Base-by-base conservation (phyloP, 2,797 vertebrate genomes). In the Lepus oiostolus region DNA sequence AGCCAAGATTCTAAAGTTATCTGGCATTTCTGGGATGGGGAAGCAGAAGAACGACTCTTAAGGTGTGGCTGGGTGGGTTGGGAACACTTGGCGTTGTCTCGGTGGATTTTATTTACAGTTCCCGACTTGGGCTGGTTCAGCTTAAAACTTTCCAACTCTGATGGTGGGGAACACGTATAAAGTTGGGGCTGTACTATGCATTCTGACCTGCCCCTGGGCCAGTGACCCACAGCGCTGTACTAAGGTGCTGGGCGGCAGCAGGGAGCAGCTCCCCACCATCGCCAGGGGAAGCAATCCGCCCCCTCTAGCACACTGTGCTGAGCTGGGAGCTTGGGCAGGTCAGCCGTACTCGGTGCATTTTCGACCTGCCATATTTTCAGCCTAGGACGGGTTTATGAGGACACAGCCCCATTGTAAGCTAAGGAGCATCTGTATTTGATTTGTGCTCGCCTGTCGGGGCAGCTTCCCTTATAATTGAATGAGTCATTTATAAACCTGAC, bases 401-500 rank as follows among this genome's bases (percentile, higher is more conserved):
- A 52, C 11, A 30, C 8, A 30, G 38, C n/a, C 38, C 38, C 10
- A 50, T 21, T 13, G 5, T 28, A 54, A 67, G 50, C 26, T 22
- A 7, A 71, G 67, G 38, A n/a, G 4, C 22, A 35, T 19, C 24
- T 28, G 26, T 63, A 21, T 38, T 47, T 90, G 84, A 76, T 83
- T 60, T 19, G 4, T 0, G 2, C 8, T 52, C 3, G 47, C 47
- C 95, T 80, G 42, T 72, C 52, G 63, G 50, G 42, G 30, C 2
- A 7, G 72, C 81, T 74, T 92, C 88, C 42, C 60, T 85, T 79
- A 50, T 72, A n/a, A 95, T 2, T 28, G 67, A 85, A 63, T 4
- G n/a, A 65, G 70, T 74, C 85, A 68, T n/a, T 93, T 65, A 83
- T 76, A 81, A 89, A 74, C 65, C 74, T 54, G 71, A 80, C 65